phyloP scores from a whole-genome alignment of 2,888 invertebrate species.

The Trichacis sp. region DNA sequence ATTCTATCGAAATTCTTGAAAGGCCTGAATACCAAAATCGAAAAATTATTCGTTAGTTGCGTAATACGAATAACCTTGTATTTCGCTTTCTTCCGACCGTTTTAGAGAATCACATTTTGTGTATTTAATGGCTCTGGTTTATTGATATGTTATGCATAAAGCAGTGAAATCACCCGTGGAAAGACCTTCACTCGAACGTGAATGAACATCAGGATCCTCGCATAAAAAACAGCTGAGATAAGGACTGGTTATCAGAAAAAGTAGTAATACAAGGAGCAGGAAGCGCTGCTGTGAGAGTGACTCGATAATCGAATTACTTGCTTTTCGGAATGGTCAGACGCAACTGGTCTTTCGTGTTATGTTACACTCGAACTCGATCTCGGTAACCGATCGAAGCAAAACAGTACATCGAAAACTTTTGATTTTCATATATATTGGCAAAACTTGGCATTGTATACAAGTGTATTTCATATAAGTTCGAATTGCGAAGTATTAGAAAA shows the following conservation, averaged over 20 bases:
- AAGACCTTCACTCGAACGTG: background rate
- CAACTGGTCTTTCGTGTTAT: slow-evolving; percentile 38
- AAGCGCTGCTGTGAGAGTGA: slow-evolving; percentile 50
- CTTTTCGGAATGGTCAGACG: slow-evolving; percentile 48
- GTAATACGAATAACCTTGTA: background rate
- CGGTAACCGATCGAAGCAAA: slow-evolving; percentile 38
- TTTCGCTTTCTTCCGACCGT: background rate
- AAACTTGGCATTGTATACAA: too few species aligned
- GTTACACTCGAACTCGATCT: slow-evolving; percentile 40
- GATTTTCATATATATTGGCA: slow-evolving; percentile 35
- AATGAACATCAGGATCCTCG: slow-evolving; percentile 9
- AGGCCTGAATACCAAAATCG: too few species aligned
- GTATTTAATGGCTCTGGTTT: slow-evolving; percentile 25
- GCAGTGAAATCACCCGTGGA: background rate
- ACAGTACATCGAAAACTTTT: slow-evolving; percentile 37
- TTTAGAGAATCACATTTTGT: slow-evolving; percentile 28
- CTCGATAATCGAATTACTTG: slow-evolving; percentile 56
- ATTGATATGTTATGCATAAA: slow-evolving; percentile 2
- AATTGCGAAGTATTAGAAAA: too few species aligned
- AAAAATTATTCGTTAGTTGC: background rate
- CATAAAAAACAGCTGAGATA: slow-evolving; percentile 34
- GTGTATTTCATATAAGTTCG: too few species aligned
- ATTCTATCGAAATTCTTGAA: too few species aligned
- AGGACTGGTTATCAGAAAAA: slow-evolving; percentile 41
- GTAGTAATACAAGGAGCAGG: slow-evolving; percentile 58